Conservation (phyloP, 1,140 invertebrate species). For the Tetragonula clypearis region DNA sequence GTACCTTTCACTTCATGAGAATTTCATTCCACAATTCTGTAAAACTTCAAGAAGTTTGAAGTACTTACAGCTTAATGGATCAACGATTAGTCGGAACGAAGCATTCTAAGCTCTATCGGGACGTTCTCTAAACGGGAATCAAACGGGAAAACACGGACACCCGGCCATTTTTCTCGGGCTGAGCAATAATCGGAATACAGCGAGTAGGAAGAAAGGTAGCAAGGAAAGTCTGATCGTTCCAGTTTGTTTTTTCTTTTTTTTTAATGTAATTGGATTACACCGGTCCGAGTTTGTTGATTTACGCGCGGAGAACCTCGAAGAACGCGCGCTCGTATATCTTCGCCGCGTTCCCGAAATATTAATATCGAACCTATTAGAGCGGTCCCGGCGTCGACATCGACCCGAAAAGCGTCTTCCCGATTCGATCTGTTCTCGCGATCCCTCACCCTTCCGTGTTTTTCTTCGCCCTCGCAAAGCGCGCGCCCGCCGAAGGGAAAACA, state of each 20-base stretch:
- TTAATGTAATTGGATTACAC: slow-evolving; percentile 34
- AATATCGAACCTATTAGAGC: slow-evolving; percentile 13
- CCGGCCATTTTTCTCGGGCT: slow-evolving; percentile 13
- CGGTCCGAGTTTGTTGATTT: slow-evolving; percentile 5
- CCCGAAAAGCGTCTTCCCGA: slow-evolving; percentile 13
- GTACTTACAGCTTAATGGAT: too few relatives aligned
- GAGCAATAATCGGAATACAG: neutral
- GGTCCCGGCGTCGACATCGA: neutral
- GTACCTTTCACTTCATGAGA: too few relatives aligned
- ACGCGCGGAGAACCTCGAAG: neutral
- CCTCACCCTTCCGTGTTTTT: neutral
- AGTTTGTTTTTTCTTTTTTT: slow-evolving; percentile 36
- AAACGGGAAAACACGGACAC: slow-evolving; percentile 24
- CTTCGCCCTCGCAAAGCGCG: too few relatives aligned
- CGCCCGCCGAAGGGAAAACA: slow-evolving; percentile 15
- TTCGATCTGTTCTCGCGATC: neutral
- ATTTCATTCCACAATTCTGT: too few relatives aligned
- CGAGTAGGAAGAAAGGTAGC: neutral
- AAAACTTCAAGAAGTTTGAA: too few relatives aligned
- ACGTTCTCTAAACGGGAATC: slow-evolving; percentile 22
- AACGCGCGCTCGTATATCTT: neutral
- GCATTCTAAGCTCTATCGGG: neutral
- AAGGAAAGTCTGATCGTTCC: neutral
- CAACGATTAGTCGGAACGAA: slow-evolving; percentile 8
- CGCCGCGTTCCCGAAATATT: slow-evolving; percentile 15